Percentiles rank a stretch among this genome's conserved stretches.
These are phyloP conservation scores for Bucorvus abyssinicus DNA, from an alignment of 2,797 vertebrate species.

Conservation along the genomic window DNA sequence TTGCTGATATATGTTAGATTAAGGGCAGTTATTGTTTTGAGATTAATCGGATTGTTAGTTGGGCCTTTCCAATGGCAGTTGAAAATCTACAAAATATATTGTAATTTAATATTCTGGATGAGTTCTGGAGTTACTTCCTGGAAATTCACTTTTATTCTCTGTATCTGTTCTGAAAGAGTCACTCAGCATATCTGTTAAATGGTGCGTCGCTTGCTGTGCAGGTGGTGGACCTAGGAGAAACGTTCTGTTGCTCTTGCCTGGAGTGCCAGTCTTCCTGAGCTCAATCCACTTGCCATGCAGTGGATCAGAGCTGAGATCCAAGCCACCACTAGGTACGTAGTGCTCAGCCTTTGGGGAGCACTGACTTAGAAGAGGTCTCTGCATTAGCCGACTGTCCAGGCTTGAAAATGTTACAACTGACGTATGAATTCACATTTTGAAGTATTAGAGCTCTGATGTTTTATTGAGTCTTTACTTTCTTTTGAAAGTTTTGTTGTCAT, in stretches of 20 bases:
- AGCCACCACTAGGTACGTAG: background rate
- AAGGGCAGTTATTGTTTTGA: constrained; percentile 73
- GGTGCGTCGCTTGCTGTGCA: background rate
- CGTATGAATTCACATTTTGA: background rate
- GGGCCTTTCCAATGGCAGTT: constrained; percentile 44
- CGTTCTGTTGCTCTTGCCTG: background rate
- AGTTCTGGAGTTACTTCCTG: constrained; percentile 14
- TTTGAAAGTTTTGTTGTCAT: constrained; percentile 26
- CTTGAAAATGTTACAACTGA: background rate
- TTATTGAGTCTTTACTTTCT: constrained; percentile 19
- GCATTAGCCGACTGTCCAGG: background rate
- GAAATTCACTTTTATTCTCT: background rate
- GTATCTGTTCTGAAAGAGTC: background rate
- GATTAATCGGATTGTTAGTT: constrained; percentile 69
- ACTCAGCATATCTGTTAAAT: background rate
- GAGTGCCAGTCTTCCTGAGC: background rate
- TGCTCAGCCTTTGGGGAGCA: background rate
- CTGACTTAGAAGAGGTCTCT: background rate
- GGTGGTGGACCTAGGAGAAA: background rate
- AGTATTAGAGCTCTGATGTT: background rate
- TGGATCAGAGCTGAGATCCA: background rate
- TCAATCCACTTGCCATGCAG: background rate
- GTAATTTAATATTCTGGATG: constrained; percentile 48
- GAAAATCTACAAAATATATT: constrained; percentile 38
- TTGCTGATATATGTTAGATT: constrained; percentile 78